Evolutionary conservation across 1,140 invertebrate species (phyloP), one percentile per base, ranked within the genome.

Genomic region (Drosophila pruinosa): DNA sequence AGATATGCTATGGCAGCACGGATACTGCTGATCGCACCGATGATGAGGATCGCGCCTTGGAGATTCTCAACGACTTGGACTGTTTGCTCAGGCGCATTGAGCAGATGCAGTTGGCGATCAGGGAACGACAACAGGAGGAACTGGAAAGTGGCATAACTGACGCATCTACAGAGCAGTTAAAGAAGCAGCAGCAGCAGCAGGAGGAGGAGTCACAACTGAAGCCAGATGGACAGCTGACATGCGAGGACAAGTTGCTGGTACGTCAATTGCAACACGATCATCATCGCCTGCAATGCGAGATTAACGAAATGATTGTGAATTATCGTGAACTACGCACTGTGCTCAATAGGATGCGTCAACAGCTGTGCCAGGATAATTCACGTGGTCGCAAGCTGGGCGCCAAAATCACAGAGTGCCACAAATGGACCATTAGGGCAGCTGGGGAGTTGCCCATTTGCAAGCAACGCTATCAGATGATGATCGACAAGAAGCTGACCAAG

Each of bases 1-100:
- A 34, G 3, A 21, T 64, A 10, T 31, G 53, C 12, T 3, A 21
- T 26, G n/a, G 21, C 3, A 36, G n/a, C 0, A 3, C 21, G 15
- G 15, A 1, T 24, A 45, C 43, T 4, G 62, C 50, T 3, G 61
- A 61, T 43, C 45, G 7, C 3, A 73, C 73, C 2, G 73, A 76
- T 5, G 78, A 77, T 31, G 34, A 24, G 15, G 62, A 76, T n/a
- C 45, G 57, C 0, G 41, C n/a, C 0, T 0, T 43, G 21, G 15
- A 26, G 4, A 5, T 63, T 1, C 61, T 56, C 0, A 8, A 26
- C 3, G 70, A 71, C 5, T 21, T 82, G 1, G 78, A 82, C n/a
- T 82, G 78, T 3, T 36, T 81, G 3, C 43, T 81, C 3, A 34
- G 58, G 10, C 78, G 74, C 31, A 77, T 82, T 2, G 52, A 74